Base-by-base conservation (phyloP, 2,113 vertebrate species). In the Cyrtonyx montezumae region DNA sequence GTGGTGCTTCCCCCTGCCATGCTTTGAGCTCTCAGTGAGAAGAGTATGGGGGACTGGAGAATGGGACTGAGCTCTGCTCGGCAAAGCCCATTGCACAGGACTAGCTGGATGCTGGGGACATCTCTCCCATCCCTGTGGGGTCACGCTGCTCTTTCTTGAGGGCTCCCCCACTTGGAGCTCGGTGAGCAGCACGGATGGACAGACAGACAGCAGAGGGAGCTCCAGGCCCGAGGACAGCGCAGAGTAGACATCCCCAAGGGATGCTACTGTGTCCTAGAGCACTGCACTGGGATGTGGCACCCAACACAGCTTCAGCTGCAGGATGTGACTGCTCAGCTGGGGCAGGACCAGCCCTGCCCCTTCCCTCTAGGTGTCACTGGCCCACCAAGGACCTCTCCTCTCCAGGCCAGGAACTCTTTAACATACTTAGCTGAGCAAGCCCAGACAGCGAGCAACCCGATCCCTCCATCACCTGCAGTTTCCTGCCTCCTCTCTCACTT, bases 131-230 rank as follows among this genome's bases (percentile, higher is more conserved):
- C 16, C 36, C 25, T 16, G 25, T 13, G 17, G 61, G 7, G 37
- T 28, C 61, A 11, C 36, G 18, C 16, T 17, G 37, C 25, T 62
- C 59, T 25, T 37, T 25, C 36, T 34, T 8, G 6, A 25, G 59
- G 59, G 22, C 36, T 63, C 9, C 61, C 61, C 2, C 34, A 28
- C 36, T 9, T 42, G 45, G 34, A 32, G 45, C 36, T 6, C 16
- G 5, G 36, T 7, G 36, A 62, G 36, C 36, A 11, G 61, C 16
- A 3, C 19, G 2, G 70, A 23, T 7, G 8, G 37, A 36, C 0
- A 4, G 63, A 76, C 1, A 11, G 85, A 88, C 92, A 76, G 90
- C 73, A 94, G 90, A 92, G 93, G 93, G 93, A 96, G 96, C 93
- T 65, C 78, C 84, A 82, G 81, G 45, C 87, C 49, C 3, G 25